Base-by-base conservation (phyloP, 2,113 vertebrate species). In the Regulus satrapa region DNA sequence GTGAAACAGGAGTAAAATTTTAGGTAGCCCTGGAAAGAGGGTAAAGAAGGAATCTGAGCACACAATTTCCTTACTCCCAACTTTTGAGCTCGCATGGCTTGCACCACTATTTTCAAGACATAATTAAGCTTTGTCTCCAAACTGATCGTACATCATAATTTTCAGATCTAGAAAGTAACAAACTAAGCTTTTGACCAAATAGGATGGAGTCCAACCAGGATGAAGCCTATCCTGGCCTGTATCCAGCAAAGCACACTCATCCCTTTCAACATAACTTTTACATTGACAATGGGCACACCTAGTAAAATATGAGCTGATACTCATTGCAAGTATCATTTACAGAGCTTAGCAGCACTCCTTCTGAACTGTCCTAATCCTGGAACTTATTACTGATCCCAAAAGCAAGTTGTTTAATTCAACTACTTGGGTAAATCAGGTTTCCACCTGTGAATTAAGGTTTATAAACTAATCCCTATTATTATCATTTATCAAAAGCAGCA, bases 381-480 rank as follows among this genome's bases (percentile, higher is more conserved):
- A 84, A 89, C 7, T 74, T 63, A 46, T 18, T 66, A 56, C 25
- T 45, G 58, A 54, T 45, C 38, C 73, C 64, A 84, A 81, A 85
- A 86, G 78, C 38, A 59, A 78, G 66, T n/a, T 64, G 32, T 61
- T 91, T 79, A 72, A 79, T 34, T 83, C 45, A 71, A 31, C 67
- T 73, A 15, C 36, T 68, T 85, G 77, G 2, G 2, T 69, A 94
- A 92, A 92, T 89, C 51, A 58, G 21, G 29, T 56, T 89, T 89
- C 81, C 73, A 76, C 43, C 66, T 43, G 24, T 73, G 77, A 92
- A 89, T 89, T 85, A 63, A 76, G 54, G 69, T 76, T 89, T 85
- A 89, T 73, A 91, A 91, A 94, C 56, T 88, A 94, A 95, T 96
- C 69, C 58, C 29, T 76, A 73, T 83, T 92, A 93, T 97, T 94